Conservation (phyloP, 2,113 vertebrate genomes). For the Leucoraja erinaceus region DNA sequence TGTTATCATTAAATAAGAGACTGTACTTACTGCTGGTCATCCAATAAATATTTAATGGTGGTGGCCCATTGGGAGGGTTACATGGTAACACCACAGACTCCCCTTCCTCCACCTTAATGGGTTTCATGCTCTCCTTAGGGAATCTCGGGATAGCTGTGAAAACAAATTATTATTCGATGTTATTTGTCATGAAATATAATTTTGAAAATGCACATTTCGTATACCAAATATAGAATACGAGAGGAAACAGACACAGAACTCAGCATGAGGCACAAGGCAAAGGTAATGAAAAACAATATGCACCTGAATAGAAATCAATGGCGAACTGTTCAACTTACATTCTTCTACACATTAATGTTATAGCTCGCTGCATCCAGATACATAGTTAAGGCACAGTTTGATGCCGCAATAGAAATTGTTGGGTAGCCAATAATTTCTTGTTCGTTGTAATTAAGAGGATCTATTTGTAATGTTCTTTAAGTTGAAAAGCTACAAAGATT, state of each 20-base stretch:
- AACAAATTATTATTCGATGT: not conserved
- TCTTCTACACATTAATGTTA: not conserved
- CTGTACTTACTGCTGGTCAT: conserved; percentile 26
- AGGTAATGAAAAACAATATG: not conserved
- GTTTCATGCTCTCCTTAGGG: not conserved
- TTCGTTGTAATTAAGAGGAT: not conserved
- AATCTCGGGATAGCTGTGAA: conserved; percentile 25
- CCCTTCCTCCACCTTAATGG: conserved; percentile 16
- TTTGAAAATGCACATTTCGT: not conserved
- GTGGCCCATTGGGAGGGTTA: conserved; percentile 19
- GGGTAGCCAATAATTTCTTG: not conserved
- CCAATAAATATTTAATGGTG: conserved; percentile 35
- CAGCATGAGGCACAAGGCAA: not conserved
- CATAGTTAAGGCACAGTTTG: not conserved
- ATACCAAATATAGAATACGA: not conserved
- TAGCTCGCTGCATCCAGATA: not conserved
- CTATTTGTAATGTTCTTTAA: not conserved
- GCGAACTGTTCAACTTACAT: not conserved
- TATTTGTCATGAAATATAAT: not conserved
- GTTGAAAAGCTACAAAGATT: not conserved
- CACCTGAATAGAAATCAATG: not conserved
- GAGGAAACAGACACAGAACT: not conserved
- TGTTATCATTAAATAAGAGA: not conserved
- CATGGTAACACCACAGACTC: conserved; percentile 7
- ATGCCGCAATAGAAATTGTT: not conserved